Evolutionary conservation across 2,113 vertebrate species (phyloP).

Genomic region (Channa argus): DNA sequence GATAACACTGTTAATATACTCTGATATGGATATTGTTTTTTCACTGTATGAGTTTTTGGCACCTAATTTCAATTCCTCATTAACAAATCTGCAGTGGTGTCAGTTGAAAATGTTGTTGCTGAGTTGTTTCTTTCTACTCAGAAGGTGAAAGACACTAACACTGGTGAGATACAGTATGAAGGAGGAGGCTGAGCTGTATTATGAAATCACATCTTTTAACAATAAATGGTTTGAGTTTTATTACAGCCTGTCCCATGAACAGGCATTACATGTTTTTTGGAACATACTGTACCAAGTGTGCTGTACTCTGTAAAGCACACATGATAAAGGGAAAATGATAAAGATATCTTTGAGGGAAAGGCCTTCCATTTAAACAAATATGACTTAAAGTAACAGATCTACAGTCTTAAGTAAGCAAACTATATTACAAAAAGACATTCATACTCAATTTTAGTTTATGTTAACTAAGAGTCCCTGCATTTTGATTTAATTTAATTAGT

Average conservation of each 20-base stretch:
- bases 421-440: conserved; percentile 13
- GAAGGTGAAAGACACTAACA: background rate
- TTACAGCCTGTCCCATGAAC: background rate
- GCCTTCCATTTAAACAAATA: background rate
- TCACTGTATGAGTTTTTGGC: conserved; percentile 12
- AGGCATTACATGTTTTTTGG: conserved; percentile 14
- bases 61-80: conserved; percentile 6
- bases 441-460: background rate
- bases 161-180: background rate
- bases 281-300: conserved; percentile 2
- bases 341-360: background rate
- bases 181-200: background rate
- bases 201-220: no score
- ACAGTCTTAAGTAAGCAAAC: conserved; percentile 4
- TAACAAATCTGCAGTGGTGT: conserved; percentile 8
- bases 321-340: no score
- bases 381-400: background rate
- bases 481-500: conserved; percentile 17
- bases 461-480: conserved; percentile 22
- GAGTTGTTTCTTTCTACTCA: conserved; percentile 6
- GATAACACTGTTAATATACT: conserved; percentile 33
- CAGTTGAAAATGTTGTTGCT: background rate
- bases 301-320: no score
- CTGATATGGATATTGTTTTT: conserved; percentile 5
- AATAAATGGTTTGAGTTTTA: background rate